These are phyloP conservation scores for Corella eumyota DNA, from an alignment of 23 tunicate genomes.

Conservation along the genomic window DNA sequence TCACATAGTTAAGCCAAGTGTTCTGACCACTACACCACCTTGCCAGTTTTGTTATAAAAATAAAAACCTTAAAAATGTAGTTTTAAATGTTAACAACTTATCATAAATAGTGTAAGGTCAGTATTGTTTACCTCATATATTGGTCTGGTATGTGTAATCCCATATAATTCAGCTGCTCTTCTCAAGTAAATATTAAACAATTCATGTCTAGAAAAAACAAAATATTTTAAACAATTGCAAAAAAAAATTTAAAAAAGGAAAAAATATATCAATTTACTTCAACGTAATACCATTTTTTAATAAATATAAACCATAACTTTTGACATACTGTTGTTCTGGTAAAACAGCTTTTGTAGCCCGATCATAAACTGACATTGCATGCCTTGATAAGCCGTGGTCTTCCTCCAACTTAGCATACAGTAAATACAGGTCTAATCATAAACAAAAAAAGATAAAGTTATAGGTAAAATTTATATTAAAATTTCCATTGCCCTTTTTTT, in stretches of 20 bases:
- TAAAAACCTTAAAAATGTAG: too few relatives aligned
- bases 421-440: constrained; percentile 67
- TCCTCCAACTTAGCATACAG: constrained; percentile 94
- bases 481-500: too few relatives aligned
- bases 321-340: constrained; percentile 63
- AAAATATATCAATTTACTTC: neutral
- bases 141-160: constrained; percentile 85
- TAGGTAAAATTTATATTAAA: too few relatives aligned
- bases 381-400: constrained; percentile 77
- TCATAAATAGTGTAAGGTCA: too few relatives aligned
- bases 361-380: constrained; percentile 90
- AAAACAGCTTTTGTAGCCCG: constrained; percentile 69
- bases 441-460: too few relatives aligned
- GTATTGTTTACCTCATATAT: constrained; percentile 69
- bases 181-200: constrained; percentile 79
- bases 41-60: too few relatives aligned
- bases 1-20: too few relatives aligned
- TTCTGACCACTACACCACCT: too few relatives aligned
- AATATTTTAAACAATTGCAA: neutral
- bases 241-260: neutral
- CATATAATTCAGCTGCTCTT: constrained; percentile 83
- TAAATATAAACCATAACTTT: neutral
- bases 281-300: neutral
- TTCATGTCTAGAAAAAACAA: constrained; percentile 36
- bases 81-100: too few relatives aligned